phyloP scores from a whole-genome alignment of 1,140 invertebrate genomes.

The Zaprionus africanus region DNA sequence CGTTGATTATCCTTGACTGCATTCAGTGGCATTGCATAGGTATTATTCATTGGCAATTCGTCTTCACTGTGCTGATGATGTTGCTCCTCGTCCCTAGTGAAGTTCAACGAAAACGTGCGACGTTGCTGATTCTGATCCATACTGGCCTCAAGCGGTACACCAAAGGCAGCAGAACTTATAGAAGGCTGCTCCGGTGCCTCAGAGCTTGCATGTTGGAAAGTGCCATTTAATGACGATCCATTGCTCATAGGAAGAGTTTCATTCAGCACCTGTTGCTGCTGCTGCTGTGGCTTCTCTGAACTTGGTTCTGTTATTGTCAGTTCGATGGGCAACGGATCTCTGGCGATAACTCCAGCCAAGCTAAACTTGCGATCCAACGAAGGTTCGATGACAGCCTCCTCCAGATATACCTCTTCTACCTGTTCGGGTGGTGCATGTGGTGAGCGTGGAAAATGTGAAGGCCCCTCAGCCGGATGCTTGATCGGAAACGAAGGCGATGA shows the following conservation, averaged over 20 bases:
- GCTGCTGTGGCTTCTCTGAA: slow-evolving; percentile 29
- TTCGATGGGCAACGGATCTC: slow-evolving; percentile 41
- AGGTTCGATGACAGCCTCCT: slow-evolving; percentile 47
- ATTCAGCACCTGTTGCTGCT: slow-evolving; percentile 11
- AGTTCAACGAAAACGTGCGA: slow-evolving; percentile 42
- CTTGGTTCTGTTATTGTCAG: slow-evolving; percentile 46
- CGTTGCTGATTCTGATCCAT: slow-evolving; percentile 5
- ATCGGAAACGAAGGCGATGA: slow-evolving; percentile 70
- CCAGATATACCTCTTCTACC: slow-evolving; percentile 58
- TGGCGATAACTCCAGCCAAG: slow-evolving; percentile 48
- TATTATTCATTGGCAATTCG: slow-evolving; percentile 7
- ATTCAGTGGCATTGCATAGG: slow-evolving; percentile 21
- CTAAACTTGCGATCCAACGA: slow-evolving; percentile 27
- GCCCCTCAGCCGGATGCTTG: slow-evolving; percentile 35
- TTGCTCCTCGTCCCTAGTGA: neutral
- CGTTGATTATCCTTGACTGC: slow-evolving; percentile 3
- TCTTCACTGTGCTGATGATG: slow-evolving; percentile 6
- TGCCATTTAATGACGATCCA: slow-evolving; percentile 31
- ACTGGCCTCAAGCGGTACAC: slow-evolving; percentile 20
- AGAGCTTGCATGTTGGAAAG: slow-evolving; percentile 28
- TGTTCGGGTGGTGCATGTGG: slow-evolving; percentile 52
- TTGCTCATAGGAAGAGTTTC: slow-evolving; percentile 33
- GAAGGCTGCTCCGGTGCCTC: neutral
- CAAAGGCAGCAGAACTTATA: slow-evolving; percentile 11
- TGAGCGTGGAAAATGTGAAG: slow-evolving; percentile 65